Evolutionary conservation across 2,888 invertebrate species (phyloP).

Genomic region (Pristionchus maxplancki): DNA sequence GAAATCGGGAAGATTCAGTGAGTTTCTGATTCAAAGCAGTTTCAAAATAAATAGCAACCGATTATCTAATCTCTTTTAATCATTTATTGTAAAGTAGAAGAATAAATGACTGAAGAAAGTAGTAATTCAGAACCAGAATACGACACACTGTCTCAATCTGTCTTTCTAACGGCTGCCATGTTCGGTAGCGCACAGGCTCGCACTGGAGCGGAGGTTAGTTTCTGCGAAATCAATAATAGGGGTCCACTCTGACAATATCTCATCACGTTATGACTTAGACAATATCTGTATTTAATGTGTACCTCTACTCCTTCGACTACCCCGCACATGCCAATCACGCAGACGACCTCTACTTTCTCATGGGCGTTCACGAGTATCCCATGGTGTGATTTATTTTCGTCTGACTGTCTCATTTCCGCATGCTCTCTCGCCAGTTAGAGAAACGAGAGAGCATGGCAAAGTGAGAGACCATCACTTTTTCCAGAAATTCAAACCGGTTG

Average conservation of each 20-base stretch:
- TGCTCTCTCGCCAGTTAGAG: no score
- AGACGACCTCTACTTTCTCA: slow-evolving; percentile 30
- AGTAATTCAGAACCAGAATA: not conserved
- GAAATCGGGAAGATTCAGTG: not conserved
- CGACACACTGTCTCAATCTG: not conserved
- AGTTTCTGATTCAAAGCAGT: not conserved
- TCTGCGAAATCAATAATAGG: not conserved
- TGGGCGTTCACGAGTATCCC: slow-evolving; percentile 25
- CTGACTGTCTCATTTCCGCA: no score
- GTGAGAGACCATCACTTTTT: no score
- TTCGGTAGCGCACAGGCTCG: not conserved
- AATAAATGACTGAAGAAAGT: not conserved
- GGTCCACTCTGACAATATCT: no score
- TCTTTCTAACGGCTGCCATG: not conserved
- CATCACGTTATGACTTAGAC: no score
- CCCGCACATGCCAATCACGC: not conserved
- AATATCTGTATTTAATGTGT: slow-evolving; percentile 27
- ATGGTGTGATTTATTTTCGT: not conserved
- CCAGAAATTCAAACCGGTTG: no score
- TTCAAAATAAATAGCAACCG: not conserved
- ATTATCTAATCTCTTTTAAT: not conserved
- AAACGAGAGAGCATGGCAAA: no score
- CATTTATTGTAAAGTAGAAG: no score
- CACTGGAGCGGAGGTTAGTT: not conserved
- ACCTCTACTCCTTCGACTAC: slow-evolving; percentile 43